A percentile compares a stretch with the other conserved stretches of the same genome.
These are phyloP conservation scores for Mustelus asterias DNA, from an alignment of 2,113 vertebrate species.

Conservation along the genomic window DNA sequence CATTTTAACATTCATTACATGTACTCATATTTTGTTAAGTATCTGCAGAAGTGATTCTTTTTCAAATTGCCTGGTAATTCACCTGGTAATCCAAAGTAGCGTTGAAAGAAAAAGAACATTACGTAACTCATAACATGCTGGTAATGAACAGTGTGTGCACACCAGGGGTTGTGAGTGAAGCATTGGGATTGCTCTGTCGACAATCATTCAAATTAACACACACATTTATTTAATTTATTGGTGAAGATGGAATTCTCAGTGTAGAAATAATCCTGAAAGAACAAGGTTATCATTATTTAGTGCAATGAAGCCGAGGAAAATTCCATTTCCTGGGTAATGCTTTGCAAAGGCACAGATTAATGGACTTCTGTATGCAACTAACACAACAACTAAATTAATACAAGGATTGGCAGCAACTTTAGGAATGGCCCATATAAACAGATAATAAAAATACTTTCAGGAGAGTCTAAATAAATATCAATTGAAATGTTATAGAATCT, in stretches of 20 bases:
- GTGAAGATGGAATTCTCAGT: background rate
- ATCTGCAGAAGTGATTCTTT: background rate
- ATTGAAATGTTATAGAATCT: background rate
- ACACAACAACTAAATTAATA: background rate
- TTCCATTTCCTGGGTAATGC: background rate
- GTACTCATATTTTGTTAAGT: background rate
- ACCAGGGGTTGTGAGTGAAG: background rate
- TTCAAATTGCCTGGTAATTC: background rate
- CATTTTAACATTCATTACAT: background rate
- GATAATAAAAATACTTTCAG: background rate
- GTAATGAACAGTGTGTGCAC: background rate
- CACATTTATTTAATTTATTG: background rate
- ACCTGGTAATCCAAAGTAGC: background rate
- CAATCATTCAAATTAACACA: background rate
- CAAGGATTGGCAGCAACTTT: background rate
- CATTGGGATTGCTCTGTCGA: background rate
- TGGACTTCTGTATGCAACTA: background rate
- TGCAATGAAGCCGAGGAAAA: background rate
- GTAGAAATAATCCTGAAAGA: background rate
- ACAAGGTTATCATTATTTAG: background rate
- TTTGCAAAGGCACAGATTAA: background rate
- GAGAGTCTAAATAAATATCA: background rate
- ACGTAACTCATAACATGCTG: background rate
- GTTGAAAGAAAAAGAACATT: background rate
- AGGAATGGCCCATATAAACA: background rate